phyloP scores from a whole-genome alignment of 2,888 invertebrate genomes.

The Callimorpha dominula region DNA sequence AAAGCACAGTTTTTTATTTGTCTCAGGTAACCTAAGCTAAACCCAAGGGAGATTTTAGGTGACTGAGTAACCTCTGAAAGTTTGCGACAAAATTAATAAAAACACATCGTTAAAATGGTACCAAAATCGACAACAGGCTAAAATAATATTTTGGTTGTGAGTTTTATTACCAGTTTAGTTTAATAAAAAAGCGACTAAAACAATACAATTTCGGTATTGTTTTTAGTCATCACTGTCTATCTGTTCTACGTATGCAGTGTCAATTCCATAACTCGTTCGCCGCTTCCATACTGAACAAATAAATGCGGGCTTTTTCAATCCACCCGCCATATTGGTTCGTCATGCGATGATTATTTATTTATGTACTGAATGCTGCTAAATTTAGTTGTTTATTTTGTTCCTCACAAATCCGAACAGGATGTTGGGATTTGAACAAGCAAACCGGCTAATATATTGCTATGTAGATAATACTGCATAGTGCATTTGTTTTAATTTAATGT shows the following conservation, averaged over 20 bases:
- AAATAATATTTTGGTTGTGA: too few species aligned
- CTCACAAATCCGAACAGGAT: conserved; percentile 32
- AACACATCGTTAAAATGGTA: too few species aligned
- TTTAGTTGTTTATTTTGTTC: conserved; percentile 33
- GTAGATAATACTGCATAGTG: neutral
- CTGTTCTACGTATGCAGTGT: conserved; percentile 1
- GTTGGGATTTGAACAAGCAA: conserved; percentile 33
- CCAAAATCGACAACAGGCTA: too few species aligned
- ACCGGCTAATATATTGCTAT: conserved; percentile 11
- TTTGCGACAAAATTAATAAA: too few species aligned
- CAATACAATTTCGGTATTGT: neutral
- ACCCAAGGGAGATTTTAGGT: too few species aligned
- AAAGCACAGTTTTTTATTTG: too few species aligned
- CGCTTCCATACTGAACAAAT: conserved; percentile 11
- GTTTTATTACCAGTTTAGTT: neutral
- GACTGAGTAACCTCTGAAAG: too few species aligned
- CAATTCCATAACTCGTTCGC: neutral
- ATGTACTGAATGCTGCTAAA: conserved; percentile 33
- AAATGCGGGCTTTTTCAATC: conserved; percentile 14
- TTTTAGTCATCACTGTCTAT: neutral
- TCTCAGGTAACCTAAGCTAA: too few species aligned
- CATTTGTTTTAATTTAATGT: too few species aligned
- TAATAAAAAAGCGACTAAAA: neutral
- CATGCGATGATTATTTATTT: conserved; percentile 34
- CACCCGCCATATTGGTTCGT: conserved; percentile 41